Percentiles rank a stretch among this genome's conserved stretches.
Conservation (phyloP, 1,140 invertebrate species). For the Samia ricini region DNA sequence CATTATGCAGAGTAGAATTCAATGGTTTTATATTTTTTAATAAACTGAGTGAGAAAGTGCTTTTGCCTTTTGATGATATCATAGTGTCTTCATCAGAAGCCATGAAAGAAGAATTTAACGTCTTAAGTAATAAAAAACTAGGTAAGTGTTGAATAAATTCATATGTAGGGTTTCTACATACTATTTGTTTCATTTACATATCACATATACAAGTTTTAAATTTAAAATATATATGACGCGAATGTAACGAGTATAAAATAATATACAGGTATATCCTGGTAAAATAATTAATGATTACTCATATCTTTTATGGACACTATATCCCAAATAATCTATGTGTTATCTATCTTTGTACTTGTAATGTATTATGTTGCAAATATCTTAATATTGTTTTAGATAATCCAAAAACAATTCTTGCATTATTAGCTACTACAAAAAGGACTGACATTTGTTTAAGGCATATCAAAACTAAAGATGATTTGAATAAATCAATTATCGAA, state of each 20-base stretch:
- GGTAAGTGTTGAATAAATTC: not conserved
- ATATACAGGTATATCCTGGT: too few species aligned
- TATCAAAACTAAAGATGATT: slow-evolving; percentile 23
- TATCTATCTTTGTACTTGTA: too few species aligned
- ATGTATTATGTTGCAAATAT: too few species aligned
- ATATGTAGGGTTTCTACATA: slow-evolving; percentile 15
- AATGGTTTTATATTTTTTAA: slow-evolving; percentile 42
- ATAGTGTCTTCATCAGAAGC: slow-evolving; percentile 35
- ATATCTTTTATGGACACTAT: too few species aligned
- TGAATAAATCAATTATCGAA: slow-evolving; percentile 22
- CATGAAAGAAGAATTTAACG: slow-evolving; percentile 48
- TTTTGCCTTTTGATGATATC: slow-evolving; percentile 48
- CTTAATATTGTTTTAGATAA: not conserved
- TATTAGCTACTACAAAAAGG: slow-evolving; percentile 38
- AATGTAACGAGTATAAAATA: too few species aligned
- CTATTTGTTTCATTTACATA: too few species aligned
- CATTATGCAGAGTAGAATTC: slow-evolving; percentile 40
- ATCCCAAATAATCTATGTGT: too few species aligned
- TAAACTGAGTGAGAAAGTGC: slow-evolving; percentile 27
- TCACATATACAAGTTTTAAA: not conserved
- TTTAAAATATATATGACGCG: too few species aligned
- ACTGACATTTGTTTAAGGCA: slow-evolving; percentile 37
- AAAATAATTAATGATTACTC: too few species aligned
- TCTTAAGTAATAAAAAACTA: slow-evolving; percentile 20
- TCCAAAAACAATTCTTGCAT: not conserved